Percentiles rank a stretch among this genome's conserved stretches.
phyloP scores from a whole-genome alignment of 2,797 vertebrate species.

The Kryptolebias ocellatus region DNA sequence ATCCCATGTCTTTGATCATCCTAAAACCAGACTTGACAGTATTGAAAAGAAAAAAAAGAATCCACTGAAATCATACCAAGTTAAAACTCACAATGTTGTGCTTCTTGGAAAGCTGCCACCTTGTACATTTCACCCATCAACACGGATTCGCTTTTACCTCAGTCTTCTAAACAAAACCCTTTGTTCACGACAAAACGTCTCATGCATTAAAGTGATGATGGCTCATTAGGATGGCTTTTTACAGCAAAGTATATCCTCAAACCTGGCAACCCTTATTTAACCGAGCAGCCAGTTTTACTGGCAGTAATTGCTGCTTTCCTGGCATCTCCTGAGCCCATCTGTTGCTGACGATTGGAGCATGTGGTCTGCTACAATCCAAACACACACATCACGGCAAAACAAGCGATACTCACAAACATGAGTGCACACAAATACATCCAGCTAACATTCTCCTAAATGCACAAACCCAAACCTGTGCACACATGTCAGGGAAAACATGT shows the following conservation, averaged over 20 bases:
- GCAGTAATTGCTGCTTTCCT: conserved; percentile 67
- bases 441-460: conserved; percentile 20
- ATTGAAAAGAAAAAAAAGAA: too few relatives aligned
- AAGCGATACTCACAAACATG: conserved; percentile 14
- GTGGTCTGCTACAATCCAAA: conserved; percentile 53
- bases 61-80: not conserved
- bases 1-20: too few relatives aligned
- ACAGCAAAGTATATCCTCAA: conserved; percentile 25
- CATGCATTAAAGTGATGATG: not conserved
- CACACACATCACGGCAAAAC: conserved; percentile 22
- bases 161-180: not conserved
- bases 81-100: not conserved
- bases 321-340: conserved; percentile 68
- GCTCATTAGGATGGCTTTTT: conserved; percentile 15
- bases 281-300: conserved; percentile 62
- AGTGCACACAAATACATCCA: conserved; percentile 24
- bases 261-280: conserved; percentile 43
- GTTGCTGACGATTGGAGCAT: conserved; percentile 63
- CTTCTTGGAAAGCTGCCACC: conserved; percentile 3
- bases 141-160: not conserved
- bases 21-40: too few relatives aligned
- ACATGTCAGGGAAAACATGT: conserved; percentile 37
- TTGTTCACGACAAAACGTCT: not conserved
- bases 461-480: conserved; percentile 34
- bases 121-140: conserved; percentile 6